Evolutionary conservation across 2,888 invertebrate genomes (phyloP).

Genomic region (Lycia hirtaria): DNA sequence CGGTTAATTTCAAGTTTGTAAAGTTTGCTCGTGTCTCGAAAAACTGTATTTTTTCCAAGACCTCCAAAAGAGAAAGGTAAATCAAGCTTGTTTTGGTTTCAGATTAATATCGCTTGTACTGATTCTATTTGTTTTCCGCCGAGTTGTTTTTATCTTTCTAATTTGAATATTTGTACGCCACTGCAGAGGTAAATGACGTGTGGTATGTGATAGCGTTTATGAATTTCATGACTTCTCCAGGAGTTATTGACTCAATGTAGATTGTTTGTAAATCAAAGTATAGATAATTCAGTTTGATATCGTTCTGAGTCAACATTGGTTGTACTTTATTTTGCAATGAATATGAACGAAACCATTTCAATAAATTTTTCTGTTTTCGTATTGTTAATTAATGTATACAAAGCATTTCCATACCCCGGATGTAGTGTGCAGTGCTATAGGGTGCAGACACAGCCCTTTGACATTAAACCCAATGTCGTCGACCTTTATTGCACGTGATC

Average conservation of each 20-base stretch:
- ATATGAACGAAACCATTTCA: constrained; percentile 1
- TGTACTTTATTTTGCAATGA: background rate
- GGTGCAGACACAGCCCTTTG: constrained; percentile 26
- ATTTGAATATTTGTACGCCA: constrained; percentile 6
- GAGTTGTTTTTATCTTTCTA: constrained; percentile 1
- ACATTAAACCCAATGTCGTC: constrained; percentile 34
- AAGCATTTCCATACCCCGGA: constrained; percentile 9
- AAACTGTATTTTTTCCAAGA: constrained; percentile 35
- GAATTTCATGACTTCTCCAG: constrained; percentile 8
- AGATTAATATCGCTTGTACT: background rate
- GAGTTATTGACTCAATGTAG: constrained; percentile 16
- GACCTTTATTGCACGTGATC: constrained; percentile 31
- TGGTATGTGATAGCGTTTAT: background rate
- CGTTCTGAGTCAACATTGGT: constrained; percentile 13
- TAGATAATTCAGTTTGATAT: constrained; percentile 14
- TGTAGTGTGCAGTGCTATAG: constrained; percentile 4
- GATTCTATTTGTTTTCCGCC: constrained; percentile 1
- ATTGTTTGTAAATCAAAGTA: constrained; percentile 18
- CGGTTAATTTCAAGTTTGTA: constrained; percentile 12
- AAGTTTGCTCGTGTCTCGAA: constrained; percentile 26
- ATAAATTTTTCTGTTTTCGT: background rate
- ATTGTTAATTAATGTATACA: background rate
- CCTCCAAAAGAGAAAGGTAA: constrained; percentile 40
- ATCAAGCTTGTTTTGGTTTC: constrained; percentile 17
- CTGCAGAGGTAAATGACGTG: background rate